A percentile compares a stretch with the other conserved stretches of the same genome.
Evolutionary conservation across 2,797 vertebrate genomes (phyloP).

Genomic region (Epinephelus malabaricus): DNA sequence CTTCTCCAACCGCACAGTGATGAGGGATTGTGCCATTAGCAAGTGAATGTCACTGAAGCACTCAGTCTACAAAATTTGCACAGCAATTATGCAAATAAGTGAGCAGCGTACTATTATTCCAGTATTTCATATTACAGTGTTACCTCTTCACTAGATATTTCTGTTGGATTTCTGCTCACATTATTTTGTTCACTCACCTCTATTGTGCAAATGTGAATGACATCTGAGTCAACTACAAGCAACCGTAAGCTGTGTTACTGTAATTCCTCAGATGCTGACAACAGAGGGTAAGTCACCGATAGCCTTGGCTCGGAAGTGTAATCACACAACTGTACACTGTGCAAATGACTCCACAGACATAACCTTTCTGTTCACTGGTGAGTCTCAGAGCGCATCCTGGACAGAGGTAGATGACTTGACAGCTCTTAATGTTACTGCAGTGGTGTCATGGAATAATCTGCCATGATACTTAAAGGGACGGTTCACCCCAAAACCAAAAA

Average conservation of each 20-base stretch:
- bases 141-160: constrained; percentile 2
- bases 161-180: constrained; percentile 9
- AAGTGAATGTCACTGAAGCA: constrained; percentile 24
- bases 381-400: too few relatives aligned
- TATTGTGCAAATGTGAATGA: constrained; percentile 31
- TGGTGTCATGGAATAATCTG: background rate
- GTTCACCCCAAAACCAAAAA: too few relatives aligned
- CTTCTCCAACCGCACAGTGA: constrained; percentile 5
- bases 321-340: background rate
- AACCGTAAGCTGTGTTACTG: background rate
- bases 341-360: background rate
- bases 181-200: constrained; percentile 8
- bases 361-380: background rate
- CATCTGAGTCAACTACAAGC: constrained; percentile 22
- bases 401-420: too few relatives aligned
- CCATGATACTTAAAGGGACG: too few relatives aligned
- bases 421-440: too few relatives aligned
- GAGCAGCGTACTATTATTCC: constrained; percentile 1
- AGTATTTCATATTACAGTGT: constrained; percentile 18
- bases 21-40: constrained; percentile 23
- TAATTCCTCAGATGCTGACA: constrained; percentile 30
- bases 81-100: constrained; percentile 53
- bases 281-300: background rate
- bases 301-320: background rate
- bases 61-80: constrained; percentile 7